These are phyloP conservation scores for Tachuris rubrigastra DNA, from an alignment of 2,113 vertebrate species.

Conservation along the genomic window DNA sequence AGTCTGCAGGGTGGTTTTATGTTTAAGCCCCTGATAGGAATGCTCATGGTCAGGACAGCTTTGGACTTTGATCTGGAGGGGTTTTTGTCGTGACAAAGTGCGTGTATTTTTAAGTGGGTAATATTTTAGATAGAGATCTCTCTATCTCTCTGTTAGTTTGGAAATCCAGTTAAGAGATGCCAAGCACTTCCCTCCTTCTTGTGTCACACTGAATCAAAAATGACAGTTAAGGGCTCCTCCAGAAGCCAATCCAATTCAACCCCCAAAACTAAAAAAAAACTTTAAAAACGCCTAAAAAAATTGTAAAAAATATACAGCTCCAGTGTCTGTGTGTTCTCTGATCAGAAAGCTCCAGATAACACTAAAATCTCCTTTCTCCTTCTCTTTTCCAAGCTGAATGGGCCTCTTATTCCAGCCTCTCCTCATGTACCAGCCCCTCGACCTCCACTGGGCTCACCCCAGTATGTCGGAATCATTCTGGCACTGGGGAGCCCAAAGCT, in stretches of 20 bases:
- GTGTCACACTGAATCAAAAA: neutral
- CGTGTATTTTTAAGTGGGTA: neutral
- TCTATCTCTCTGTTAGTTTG: neutral
- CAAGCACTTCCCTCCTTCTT: neutral
- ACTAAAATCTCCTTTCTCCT: neutral
- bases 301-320: accelerated
- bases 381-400: neutral
- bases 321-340: neutral
- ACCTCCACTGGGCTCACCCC: neutral
- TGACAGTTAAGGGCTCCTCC: neutral
- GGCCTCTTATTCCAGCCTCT: neutral
- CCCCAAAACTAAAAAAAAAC: too few relatives aligned
- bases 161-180: neutral
- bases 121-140: neutral
- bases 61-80: neutral
- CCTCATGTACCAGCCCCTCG: neutral
- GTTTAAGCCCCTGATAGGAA: neutral
- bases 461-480: neutral
- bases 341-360: neutral
- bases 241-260: neutral
- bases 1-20: neutral
- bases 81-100: neutral
- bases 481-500: neutral
- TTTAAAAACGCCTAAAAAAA: too few relatives aligned
- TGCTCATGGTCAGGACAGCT: neutral